Conservation (phyloP, 2,113 vertebrate species). For the Phyllostomus hastatus region DNA sequence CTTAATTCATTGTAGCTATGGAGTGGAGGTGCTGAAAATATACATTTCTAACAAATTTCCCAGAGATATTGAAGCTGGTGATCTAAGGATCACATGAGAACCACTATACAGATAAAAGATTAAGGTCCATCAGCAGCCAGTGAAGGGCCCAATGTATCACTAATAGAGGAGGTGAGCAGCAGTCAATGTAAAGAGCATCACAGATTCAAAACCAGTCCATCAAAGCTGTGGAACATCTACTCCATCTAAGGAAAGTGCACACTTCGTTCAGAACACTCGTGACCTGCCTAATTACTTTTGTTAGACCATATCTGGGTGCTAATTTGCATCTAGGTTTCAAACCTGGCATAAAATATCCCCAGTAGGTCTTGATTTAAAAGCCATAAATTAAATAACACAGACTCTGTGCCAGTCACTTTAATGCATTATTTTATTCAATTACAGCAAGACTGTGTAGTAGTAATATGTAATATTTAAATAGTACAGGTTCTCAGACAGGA, state of each 20-base stretch:
- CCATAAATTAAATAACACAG: neutral
- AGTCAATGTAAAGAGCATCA: neutral
- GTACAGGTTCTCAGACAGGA: neutral
- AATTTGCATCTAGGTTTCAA: neutral
- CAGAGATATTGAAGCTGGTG: neutral
- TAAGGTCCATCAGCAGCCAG: neutral
- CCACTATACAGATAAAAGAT: accelerated
- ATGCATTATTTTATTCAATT: constrained; percentile 12
- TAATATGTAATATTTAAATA: neutral
- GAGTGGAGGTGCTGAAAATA: neutral
- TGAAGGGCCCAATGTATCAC: accelerated
- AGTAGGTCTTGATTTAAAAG: neutral
- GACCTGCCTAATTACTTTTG: neutral
- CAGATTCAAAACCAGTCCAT: neutral
- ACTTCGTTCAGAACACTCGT: neutral
- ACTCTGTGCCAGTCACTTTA: neutral
- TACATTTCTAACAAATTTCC: neutral
- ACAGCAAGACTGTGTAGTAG: neutral
- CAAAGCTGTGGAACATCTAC: neutral
- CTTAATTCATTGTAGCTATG: neutral
- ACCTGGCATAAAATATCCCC: neutral
- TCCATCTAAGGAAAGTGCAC: neutral
- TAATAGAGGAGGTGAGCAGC: neutral
- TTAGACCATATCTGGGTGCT: neutral
- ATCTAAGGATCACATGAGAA: neutral